Base-by-base conservation (phyloP, 2,888 invertebrate genomes). In the Luperina testacea region DNA sequence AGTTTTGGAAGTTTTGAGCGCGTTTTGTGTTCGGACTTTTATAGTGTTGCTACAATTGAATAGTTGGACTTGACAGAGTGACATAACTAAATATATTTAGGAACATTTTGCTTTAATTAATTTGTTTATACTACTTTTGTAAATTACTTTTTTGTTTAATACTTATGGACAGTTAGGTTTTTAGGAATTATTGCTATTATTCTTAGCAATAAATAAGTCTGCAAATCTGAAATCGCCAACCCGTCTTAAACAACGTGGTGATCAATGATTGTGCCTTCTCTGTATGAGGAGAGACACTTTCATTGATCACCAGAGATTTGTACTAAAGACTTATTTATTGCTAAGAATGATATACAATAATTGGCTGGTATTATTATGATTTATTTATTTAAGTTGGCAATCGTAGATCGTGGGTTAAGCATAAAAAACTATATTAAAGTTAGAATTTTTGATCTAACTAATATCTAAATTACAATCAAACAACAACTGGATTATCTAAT, bases 1-100 rank as follows among this genome's bases (percentile, higher is more conserved):
- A 80, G 32, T 78, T 72, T 70, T 32, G 0, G 15, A 48, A 86
- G 61, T 78, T 86, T 63, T 51, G 64, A 65, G 72, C 27, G 20
- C 11, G 4, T 67, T 74, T 80, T 51, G 75, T 70, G 63, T 64
- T 57, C 48, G 32, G 15, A 6, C 5, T 57, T 73, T 65, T 48
- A 72, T 53, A 53, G 11, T 63, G 53, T 72, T 53, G 53, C 24
- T 32, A 27, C 38, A 72, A 72, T 61, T 81, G 27, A 78, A 77
- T 69, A 82, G 42, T 71, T 63, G 24, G 1, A 24, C n/a, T 42
- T 2, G 5, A 32, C 17, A 42, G 9, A 42, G 2, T 27, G 42
- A 42, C 4, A 68, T 20, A 20, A 13, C 15, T 45, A 27, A 1
- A 45, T 45, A 45, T 57, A 20, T 75, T 38, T 15, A 20, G 0